Conservation (phyloP, 2,888 invertebrate genomes). For the Drosophila pseudotakahashii region DNA sequence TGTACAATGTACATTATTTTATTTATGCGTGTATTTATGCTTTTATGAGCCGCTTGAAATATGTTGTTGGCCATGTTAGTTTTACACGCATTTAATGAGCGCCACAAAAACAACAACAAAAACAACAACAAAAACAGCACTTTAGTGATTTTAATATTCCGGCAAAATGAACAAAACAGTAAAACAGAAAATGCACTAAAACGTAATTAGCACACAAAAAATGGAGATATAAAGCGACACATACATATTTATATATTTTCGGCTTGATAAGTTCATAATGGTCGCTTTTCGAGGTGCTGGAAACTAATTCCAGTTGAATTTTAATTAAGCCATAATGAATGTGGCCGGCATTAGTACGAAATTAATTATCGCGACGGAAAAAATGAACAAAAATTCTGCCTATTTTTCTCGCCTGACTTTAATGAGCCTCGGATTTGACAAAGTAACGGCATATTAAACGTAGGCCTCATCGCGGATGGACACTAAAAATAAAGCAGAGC, state of each 20-base stretch:
- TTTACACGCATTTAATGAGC: constrained; percentile 68
- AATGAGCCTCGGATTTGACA: constrained; percentile 73
- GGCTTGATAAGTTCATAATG: constrained; percentile 30
- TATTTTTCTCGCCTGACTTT: constrained; percentile 53
- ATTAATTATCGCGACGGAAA: constrained; percentile 67
- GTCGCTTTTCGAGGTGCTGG: constrained; percentile 10
- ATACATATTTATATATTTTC: constrained; percentile 22
- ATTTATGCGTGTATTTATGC: constrained; percentile 38
- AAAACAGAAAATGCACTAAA: constrained; percentile 41
- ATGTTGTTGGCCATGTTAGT: constrained; percentile 42
- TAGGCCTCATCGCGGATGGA: constrained; percentile 55
- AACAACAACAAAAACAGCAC: constrained; percentile 8
- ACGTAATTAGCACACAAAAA: constrained; percentile 53
- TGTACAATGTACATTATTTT: constrained; percentile 29
- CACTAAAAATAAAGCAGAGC: constrained; percentile 73
- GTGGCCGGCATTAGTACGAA: constrained; percentile 53
- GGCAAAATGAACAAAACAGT: constrained; percentile 43
- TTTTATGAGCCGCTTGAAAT: constrained; percentile 46
- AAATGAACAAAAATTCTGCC: constrained; percentile 45
- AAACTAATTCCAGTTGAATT: constrained; percentile 43
- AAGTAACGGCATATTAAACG: constrained; percentile 75
- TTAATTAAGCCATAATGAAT: constrained; percentile 65
- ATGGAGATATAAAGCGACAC: constrained; percentile 15
- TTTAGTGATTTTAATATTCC: constrained; percentile 12
- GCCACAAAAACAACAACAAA: constrained; percentile 18